Percentiles rank a stretch among this genome's conserved stretches.
Conservation (phyloP, 2,797 vertebrate genomes). For the Alcedo atthis region DNA sequence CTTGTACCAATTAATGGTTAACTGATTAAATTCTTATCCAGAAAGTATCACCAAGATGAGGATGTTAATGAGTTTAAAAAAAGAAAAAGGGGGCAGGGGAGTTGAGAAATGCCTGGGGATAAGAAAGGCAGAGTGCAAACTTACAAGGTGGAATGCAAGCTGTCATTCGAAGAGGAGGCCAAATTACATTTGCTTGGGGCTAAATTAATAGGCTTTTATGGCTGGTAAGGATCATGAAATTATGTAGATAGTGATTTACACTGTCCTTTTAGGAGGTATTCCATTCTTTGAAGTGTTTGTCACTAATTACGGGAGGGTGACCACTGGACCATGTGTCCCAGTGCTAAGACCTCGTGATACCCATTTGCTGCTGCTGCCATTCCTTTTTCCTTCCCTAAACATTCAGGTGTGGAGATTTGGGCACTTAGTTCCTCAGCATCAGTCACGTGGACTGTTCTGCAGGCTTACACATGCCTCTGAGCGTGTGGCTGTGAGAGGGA, state of each 20-base stretch:
- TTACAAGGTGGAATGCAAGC: constrained; percentile 50
- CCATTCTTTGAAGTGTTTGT: neutral
- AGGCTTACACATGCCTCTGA: neutral
- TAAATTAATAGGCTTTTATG: neutral
- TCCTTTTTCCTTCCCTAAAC: neutral
- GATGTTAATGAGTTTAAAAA: constrained; percentile 60
- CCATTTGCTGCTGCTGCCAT: neutral
- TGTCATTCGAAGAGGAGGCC: constrained; percentile 15
- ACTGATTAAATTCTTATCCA: neutral
- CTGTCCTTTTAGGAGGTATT: neutral
- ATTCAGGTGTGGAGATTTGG: neutral
- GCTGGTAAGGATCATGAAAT: neutral
- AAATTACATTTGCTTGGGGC: neutral
- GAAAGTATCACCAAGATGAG: constrained; percentile 12
- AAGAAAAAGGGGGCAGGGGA: neutral
- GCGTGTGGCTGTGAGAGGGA: neutral
- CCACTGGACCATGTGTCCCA: neutral
- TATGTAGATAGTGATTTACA: neutral
- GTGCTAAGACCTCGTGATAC: neutral
- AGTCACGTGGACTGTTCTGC: neutral
- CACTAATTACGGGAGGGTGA: neutral
- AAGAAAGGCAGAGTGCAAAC: constrained; percentile 19
- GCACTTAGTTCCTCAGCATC: neutral
- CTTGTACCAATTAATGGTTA: constrained; percentile 14
- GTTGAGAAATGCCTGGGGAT: constrained; percentile 44